Conservation (phyloP, 2,888 invertebrate genomes). For the Drosophila buzzatii region DNA sequence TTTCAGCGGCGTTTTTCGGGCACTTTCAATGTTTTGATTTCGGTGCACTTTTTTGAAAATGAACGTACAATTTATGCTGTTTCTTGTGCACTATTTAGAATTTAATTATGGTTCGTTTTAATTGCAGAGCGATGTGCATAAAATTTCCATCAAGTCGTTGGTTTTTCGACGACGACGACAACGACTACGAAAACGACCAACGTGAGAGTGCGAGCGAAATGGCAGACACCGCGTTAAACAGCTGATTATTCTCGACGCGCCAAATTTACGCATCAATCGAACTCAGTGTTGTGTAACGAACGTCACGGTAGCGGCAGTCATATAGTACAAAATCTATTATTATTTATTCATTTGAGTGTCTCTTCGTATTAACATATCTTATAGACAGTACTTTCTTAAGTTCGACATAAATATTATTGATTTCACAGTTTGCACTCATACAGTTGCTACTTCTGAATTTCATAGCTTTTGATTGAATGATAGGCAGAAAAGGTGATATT, state of each 20-base stretch:
- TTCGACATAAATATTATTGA: background rate
- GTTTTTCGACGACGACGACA: constrained; percentile 74
- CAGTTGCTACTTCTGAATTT: background rate
- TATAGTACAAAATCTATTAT: constrained; percentile 10
- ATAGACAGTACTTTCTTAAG: background rate
- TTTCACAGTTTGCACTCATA: too few relatives aligned
- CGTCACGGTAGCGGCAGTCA: constrained; percentile 37
- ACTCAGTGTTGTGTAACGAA: constrained; percentile 60
- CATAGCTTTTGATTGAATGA: too few relatives aligned
- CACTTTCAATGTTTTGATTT: constrained; percentile 75
- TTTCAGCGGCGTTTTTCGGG: constrained; percentile 71
- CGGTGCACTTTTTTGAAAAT: constrained; percentile 70
- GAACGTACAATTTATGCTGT: constrained; percentile 68
- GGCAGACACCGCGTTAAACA: constrained; percentile 71
- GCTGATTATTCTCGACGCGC: constrained; percentile 75
- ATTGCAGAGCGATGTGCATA: constrained; percentile 59
- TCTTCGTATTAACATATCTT: background rate
- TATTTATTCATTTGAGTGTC: background rate
- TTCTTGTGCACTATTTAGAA: constrained; percentile 54
- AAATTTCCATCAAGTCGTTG: constrained; percentile 73
- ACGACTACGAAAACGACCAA: constrained; percentile 69
- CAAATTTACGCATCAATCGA: constrained; percentile 79
- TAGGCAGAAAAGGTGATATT: background rate
- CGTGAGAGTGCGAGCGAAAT: constrained; percentile 74
- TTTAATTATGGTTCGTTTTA: constrained; percentile 45